Percentiles rank a stretch among this genome's conserved stretches.
Evolutionary conservation across 2,797 vertebrate species (phyloP).

Genomic region (Hephaestus fuliginosus): DNA sequence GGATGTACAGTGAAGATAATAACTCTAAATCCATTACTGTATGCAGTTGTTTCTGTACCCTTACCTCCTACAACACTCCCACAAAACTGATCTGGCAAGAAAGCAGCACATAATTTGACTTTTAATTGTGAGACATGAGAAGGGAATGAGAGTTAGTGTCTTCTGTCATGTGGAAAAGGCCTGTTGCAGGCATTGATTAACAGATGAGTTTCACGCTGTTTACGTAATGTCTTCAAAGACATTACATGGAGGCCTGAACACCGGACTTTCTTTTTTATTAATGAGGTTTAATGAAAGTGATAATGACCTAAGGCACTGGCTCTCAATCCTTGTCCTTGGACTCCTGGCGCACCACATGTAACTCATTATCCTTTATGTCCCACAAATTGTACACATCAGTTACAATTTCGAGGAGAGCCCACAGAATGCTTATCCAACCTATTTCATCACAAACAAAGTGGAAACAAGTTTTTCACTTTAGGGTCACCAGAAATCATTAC

Average conservation of each 20-base stretch:
- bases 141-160: background rate
- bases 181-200: conserved; percentile 2
- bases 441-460: background rate
- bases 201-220: background rate
- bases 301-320: conserved; percentile 38
- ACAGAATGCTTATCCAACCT: conserved; percentile 3
- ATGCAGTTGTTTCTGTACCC: background rate
- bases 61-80: background rate
- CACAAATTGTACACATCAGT: conserved; percentile 46
- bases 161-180: background rate
- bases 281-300: conserved; percentile 47
- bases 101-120: background rate
- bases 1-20: background rate
- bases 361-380: conserved; percentile 48
- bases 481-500: background rate
- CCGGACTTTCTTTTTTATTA: conserved; percentile 19
- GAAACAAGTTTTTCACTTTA: background rate
- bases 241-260: conserved; percentile 1
- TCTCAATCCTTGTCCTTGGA: conserved; percentile 38
- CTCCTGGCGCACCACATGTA: conserved; percentile 23
- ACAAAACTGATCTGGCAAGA: background rate
- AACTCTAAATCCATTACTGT: no score
- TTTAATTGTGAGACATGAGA: conserved; percentile 9
- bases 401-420: conserved; percentile 28
- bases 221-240: conserved; percentile 19